Evolutionary conservation across 2,888 invertebrate genomes (phyloP).

Genomic region (Willowsia nigromaculata): DNA sequence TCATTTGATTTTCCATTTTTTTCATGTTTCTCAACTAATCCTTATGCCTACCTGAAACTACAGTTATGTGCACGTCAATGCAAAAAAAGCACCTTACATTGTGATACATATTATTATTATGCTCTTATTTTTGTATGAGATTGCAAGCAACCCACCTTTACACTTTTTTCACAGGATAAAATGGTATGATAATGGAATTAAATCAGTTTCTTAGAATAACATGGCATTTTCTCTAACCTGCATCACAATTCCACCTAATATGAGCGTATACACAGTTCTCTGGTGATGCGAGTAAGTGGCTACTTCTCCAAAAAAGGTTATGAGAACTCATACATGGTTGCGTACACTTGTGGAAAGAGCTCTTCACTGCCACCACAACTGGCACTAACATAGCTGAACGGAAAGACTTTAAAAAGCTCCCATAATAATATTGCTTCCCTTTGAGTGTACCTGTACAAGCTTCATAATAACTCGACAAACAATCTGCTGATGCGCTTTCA

Average conservation of each 20-base stretch:
- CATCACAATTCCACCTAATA: constrained; percentile 8
- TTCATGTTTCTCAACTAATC: constrained; percentile 46
- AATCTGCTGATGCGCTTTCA: too few relatives aligned
- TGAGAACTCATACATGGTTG: constrained; percentile 2
- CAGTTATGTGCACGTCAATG: background rate
- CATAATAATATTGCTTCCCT: too few relatives aligned
- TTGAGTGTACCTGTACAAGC: too few relatives aligned
- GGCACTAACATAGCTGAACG: background rate
- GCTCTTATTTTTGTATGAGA: background rate
- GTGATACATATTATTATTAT: background rate
- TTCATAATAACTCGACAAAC: too few relatives aligned
- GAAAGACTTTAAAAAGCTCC: too few relatives aligned
- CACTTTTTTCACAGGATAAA: constrained; percentile 38
- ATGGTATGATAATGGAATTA: constrained; percentile 70
- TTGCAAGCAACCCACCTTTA: background rate
- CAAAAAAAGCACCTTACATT: background rate
- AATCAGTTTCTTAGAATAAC: constrained; percentile 66
- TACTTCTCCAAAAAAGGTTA: background rate
- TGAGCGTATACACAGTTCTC: background rate
- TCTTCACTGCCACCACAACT: background rate
- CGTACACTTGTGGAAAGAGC: background rate
- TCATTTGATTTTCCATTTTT: constrained; percentile 70
- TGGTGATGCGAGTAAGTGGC: background rate
- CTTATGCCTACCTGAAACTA: background rate
- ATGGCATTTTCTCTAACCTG: constrained; percentile 52